Base-by-base conservation (phyloP, 1,140 invertebrate species). In the Archegozetes longisetosus region DNA sequence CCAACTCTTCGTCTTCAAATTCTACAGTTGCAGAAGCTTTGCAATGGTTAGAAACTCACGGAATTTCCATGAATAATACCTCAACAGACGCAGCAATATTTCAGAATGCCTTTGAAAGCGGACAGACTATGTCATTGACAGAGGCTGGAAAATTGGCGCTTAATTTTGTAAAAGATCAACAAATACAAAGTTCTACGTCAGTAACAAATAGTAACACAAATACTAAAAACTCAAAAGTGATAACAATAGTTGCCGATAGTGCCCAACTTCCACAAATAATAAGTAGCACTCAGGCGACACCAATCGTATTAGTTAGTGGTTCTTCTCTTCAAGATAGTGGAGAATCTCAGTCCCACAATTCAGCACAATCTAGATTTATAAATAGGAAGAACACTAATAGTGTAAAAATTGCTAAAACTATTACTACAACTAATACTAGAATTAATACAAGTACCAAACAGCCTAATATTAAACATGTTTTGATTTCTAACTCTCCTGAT, bases 41-140 rank as follows among this genome's bases (percentile, higher is more conserved):
- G 63, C 77, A 81, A 67, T 76, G 85, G 70, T 71, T 88, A 25
- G 83, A 86, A 73, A 78, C 80, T 62, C 84, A 88, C 70, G 85
- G 85, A 40, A 86, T 88, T 6, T 40, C 32, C 17, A 40, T 40
- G 17, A 40, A 40, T 17, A 40, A 40, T 40, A 17, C 32, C 6
- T 9, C 6, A 9, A 40, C 32, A 6, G 32, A 40, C 17, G 6
- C 32, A 40, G 32, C 82, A 29, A 79, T 83, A 46, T 79, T 88
- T 26, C 81, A 80, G 55, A 83, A 83, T 55, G 84, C 84, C 13
- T 76, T 88, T 65, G 83, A 86, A 74, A 84, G 79, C 73, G 85
- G 86, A 1, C 79, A 85, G 69, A 83, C 82, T 49, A 78, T 88
- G 22, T 78, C 84, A 55, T 72, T 88, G 51, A 87, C 85, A 70